These are phyloP conservation scores for Sardina pilchardus DNA, from an alignment of 2,113 vertebrate species.

Conservation along the genomic window DNA sequence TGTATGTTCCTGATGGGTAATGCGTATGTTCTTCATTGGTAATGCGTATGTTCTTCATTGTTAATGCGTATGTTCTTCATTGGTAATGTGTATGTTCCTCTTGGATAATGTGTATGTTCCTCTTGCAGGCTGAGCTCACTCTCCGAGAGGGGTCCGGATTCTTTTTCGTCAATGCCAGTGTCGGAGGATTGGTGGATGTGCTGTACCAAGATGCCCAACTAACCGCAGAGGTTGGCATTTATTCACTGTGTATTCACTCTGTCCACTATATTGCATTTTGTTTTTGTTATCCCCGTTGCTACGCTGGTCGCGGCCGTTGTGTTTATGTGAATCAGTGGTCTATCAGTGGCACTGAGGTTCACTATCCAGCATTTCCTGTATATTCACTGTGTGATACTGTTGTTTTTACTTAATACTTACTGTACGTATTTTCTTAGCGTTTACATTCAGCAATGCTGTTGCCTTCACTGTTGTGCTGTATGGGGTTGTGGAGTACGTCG, in stretches of 20 bases:
- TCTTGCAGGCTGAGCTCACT: constrained; percentile 77
- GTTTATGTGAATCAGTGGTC: not conserved
- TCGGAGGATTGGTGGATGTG: constrained; percentile 71
- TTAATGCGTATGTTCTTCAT: too few species aligned
- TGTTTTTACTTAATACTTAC: not conserved
- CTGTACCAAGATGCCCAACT: constrained; percentile 76
- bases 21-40: constrained; percentile 28
- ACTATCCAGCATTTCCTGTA: not conserved
- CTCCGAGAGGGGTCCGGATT: constrained; percentile 89
- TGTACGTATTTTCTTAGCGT: not conserved
- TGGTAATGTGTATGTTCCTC: constrained; percentile 29
- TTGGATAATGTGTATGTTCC: constrained; percentile 33
- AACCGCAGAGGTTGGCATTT: constrained; percentile 72
- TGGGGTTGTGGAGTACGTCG: not conserved
- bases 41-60: constrained; percentile 28
- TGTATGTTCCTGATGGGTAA: constrained; percentile 30
- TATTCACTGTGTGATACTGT: not conserved
- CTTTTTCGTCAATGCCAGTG: constrained; percentile 88
- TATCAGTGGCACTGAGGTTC: too few species aligned
- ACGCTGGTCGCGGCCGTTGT: not conserved
- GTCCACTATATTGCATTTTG: not conserved
- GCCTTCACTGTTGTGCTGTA: not conserved
- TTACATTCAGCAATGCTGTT: not conserved
- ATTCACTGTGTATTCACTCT: not conserved
- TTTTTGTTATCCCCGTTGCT: not conserved